Percentiles rank a stretch among this genome's conserved stretches.
Conservation (phyloP, 2,797 vertebrate genomes). For the Cygnus olor region DNA sequence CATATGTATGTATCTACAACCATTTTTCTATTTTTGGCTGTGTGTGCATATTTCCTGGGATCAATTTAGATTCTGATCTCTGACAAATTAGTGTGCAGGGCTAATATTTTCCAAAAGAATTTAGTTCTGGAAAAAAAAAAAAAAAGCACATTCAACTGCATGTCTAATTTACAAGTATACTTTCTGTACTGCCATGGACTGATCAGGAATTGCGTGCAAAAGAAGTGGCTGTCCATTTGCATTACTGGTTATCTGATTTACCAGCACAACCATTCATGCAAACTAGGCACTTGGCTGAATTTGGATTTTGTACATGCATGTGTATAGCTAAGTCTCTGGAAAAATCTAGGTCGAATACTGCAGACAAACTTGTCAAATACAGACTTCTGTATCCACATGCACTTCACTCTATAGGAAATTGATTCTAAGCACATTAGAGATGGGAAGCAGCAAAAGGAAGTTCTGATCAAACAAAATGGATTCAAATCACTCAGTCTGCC, state of each 20-base stretch:
- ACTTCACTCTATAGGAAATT: not conserved
- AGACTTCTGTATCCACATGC: not conserved
- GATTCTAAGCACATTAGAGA: not conserved
- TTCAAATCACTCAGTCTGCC: not conserved
- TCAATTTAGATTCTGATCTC: not conserved
- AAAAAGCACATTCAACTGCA: not conserved
- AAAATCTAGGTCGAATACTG: slow-evolving; percentile 29
- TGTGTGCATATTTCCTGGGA: slow-evolving; percentile 3
- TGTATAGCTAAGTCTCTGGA: not conserved
- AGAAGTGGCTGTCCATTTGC: not conserved
- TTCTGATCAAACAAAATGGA: not conserved
- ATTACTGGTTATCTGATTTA: not conserved
- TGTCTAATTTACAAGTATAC: not conserved
- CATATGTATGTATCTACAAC: not conserved
- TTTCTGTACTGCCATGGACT: not conserved
- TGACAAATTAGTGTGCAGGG: slow-evolving; percentile 8
- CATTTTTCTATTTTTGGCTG: not conserved
- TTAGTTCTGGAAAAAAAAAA: not conserved
- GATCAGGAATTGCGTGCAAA: not conserved
- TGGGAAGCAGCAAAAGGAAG: not conserved
- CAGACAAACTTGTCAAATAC: not conserved
- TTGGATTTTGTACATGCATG: not conserved
- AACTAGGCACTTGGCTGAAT: not conserved
- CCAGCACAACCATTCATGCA: not conserved
- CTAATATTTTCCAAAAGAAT: not conserved